Percentiles rank a stretch among this genome's conserved stretches.
Conservation (phyloP, 35 echinoderm and acorn worm species). For the Patiria miniata region DNA sequence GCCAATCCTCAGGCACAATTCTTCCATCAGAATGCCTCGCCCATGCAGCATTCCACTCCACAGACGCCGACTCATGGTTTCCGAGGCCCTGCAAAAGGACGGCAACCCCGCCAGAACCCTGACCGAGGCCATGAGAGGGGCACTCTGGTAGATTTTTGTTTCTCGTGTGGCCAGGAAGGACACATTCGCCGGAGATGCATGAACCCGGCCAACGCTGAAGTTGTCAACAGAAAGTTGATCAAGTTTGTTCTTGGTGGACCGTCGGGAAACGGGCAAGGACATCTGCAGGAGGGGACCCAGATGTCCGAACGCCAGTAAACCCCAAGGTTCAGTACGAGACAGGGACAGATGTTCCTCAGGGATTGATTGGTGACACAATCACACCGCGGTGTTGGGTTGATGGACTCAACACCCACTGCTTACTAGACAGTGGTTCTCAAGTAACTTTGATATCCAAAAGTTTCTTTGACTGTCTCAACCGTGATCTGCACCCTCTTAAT, state of each 20-base stretch:
- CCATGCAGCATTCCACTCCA: not conserved
- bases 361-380: constrained; percentile 55
- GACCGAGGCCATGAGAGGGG: not conserved
- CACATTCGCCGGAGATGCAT: constrained; percentile 50
- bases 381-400: constrained; percentile 31
- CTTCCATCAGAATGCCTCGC: not conserved
- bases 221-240: constrained; percentile 56
- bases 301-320: constrained; percentile 24
- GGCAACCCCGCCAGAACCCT: not conserved
- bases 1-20: not conserved
- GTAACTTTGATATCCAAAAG: constrained; percentile 54
- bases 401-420: not conserved
- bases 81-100: no score
- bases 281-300: constrained; percentile 33
- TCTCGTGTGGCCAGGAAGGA: constrained; percentile 58
- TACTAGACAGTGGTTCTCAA: constrained; percentile 75
- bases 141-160: constrained; percentile 51
- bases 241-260: constrained; percentile 32
- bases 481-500: constrained; percentile 38
- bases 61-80: not conserved
- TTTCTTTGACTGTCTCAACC: constrained; percentile 39
- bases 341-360: constrained; percentile 40
- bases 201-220: not conserved
- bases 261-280: constrained; percentile 58
- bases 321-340: not conserved